phyloP scores from a whole-genome alignment of 2,888 invertebrate genomes.

The Lamellibrachia satsuma region DNA sequence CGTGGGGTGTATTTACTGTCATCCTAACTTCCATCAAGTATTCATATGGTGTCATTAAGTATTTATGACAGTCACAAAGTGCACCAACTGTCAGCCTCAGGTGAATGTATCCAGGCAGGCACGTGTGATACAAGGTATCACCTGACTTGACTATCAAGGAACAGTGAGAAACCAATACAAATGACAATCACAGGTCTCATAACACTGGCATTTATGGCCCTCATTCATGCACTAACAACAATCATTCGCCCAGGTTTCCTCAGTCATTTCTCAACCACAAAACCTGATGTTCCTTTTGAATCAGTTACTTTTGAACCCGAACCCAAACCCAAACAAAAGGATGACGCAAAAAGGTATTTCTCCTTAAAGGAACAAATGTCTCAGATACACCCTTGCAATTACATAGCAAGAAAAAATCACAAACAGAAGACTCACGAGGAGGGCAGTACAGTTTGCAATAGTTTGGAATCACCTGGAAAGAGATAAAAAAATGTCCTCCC shows the following conservation, averaged over 20 bases:
- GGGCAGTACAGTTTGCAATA: too few relatives aligned
- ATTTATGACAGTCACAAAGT: conserved; percentile 4
- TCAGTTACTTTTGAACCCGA: not conserved
- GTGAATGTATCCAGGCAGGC: not conserved
- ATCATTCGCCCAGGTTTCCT: not conserved
- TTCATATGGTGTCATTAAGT: not conserved
- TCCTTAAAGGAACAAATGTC: not conserved
- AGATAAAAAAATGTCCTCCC: too few relatives aligned
- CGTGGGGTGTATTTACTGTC: not conserved
- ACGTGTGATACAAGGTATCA: not conserved
- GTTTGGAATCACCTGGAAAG: too few relatives aligned
- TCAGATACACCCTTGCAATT: too few relatives aligned
- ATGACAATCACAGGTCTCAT: not conserved
- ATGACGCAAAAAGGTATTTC: not conserved
- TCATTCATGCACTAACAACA: not conserved
- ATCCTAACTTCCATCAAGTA: not conserved
- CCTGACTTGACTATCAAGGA: not conserved
- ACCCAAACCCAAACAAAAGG: not conserved
- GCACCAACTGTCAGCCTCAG: not conserved
- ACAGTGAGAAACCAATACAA: not conserved
- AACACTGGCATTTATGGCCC: not conserved
- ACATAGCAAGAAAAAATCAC: too few relatives aligned
- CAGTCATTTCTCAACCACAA: not conserved
- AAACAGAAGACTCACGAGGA: too few relatives aligned
- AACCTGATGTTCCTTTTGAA: not conserved